These are phyloP conservation scores for Solenopsis invicta DNA, from an alignment of 1,140 invertebrate species.

Conservation along the genomic window DNA sequence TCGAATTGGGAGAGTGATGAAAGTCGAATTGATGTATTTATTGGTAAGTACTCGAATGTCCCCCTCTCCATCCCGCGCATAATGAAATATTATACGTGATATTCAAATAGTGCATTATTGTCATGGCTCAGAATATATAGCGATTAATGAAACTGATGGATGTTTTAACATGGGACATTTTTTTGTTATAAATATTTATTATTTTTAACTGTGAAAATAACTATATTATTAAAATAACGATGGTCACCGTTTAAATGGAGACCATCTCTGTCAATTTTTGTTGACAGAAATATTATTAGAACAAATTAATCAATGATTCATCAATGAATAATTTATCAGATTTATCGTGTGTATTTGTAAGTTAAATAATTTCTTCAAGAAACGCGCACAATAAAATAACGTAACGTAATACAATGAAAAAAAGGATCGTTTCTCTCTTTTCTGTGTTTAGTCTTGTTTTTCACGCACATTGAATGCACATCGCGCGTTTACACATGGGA, in stretches of 20 bases:
- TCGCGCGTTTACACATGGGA: conserved; percentile 20
- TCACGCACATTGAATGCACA: conserved; percentile 21
- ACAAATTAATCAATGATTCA: not conserved
- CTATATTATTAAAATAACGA: not conserved
- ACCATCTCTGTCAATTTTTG: not conserved
- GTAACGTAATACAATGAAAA: not conserved
- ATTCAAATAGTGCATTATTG: not conserved
- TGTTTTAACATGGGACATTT: not conserved
- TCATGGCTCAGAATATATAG: not conserved
- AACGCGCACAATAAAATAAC: not conserved
- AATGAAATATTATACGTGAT: not conserved
- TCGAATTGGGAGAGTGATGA: not conserved
- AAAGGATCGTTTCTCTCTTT: not conserved
- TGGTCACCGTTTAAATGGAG: not conserved
- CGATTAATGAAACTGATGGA: not conserved
- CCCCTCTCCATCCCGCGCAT: not conserved
- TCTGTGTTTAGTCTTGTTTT: conserved; percentile 11
- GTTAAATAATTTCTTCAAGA: not conserved
- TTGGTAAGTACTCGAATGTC: not conserved
- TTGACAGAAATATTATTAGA: not conserved
- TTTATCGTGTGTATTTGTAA: not conserved
- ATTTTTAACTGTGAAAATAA: not conserved
- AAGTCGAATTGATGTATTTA: not conserved
- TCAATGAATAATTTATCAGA: not conserved
- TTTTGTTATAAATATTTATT: not conserved